A percentile compares a stretch with the other conserved stretches of the same genome.
phyloP scores from a whole-genome alignment of 2,888 invertebrate species.

The Drosophila putrida region DNA sequence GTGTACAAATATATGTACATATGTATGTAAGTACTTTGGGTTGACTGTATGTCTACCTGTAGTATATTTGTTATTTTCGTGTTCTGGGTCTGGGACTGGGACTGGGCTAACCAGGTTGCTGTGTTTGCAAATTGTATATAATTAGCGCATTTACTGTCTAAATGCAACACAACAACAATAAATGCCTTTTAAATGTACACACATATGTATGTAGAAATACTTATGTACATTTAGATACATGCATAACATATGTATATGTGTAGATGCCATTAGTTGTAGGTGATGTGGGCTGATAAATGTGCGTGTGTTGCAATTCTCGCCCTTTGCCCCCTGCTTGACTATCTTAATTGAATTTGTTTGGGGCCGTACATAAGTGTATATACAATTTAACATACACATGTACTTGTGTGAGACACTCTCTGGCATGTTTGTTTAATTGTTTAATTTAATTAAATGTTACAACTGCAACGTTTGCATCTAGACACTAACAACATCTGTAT shows the following conservation, averaged over 20 bases:
- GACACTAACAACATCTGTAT: constrained; percentile 26
- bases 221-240: background rate
- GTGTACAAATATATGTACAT: no score
- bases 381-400: background rate
- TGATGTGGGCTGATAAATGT: constrained; percentile 60
- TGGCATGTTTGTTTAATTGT: constrained; percentile 80
- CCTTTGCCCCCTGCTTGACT: constrained; percentile 50
- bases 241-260: constrained; percentile 3
- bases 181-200: constrained; percentile 5
- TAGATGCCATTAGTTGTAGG: constrained; percentile 24
- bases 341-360: constrained; percentile 79
- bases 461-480: constrained; percentile 59
- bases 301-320: constrained; percentile 69
- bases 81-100: constrained; percentile 30
- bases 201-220: background rate
- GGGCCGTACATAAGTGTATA: constrained; percentile 20
- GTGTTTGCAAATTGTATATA: constrained; percentile 66
- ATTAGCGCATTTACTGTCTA: constrained; percentile 74
- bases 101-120: constrained; percentile 49
- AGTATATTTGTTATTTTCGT: constrained; percentile 29
- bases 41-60: constrained; percentile 17
- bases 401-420: constrained; percentile 23
- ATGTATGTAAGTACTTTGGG: no score
- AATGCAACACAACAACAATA: constrained; percentile 46
- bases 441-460: constrained; percentile 82